Evolutionary conservation across 2,888 invertebrate species (phyloP), one percentile per base, ranked within the genome.

Genomic region (Melinaea marsaeus): DNA sequence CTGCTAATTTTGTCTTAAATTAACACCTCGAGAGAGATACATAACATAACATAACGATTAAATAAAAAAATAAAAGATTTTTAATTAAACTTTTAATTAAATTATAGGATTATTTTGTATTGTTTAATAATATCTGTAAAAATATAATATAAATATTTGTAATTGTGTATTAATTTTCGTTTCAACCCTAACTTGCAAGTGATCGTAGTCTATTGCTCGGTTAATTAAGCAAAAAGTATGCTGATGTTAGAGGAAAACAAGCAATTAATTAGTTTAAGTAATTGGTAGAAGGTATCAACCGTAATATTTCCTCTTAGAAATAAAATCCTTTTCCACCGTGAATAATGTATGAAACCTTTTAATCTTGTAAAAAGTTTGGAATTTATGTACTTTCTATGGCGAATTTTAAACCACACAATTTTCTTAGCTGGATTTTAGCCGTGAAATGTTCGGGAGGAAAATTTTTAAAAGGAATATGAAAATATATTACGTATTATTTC

Each of bases 261-360:
- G 79, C 82, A 85, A 86, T 88, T 88, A 88, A 88, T 88, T 88
- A 85, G 82, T 84, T 81, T 79, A 88, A 88, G 88, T 88, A 85
- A 87, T 87, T 85, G 86, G 78, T 77, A 80, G 48, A 48, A 56
- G 64, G 80, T 80, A 83, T 77, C 78, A 76, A 74, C 76, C 75
- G 76, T 79, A 80, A 81, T 80, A 82, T 84, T 79, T 79, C 77
- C 78, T 75, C 75, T 77, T 80, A 70, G 77, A 76, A 76, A 81
- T 83, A 83, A 66, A 84, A 85, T 84, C 81, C 81, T 81, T 82
- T 82, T 80, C 75, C 74, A 70, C 63, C 57, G 75, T 80, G 80
- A 81, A 79, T 83, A 79, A 83, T 84, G 79, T 77, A 84, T 83
- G 74, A 75, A 75, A 76, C 73, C 71, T 71, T 71, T 73, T 75